Evolutionary conservation across 2,797 vertebrate genomes (phyloP).

Genomic region (Geotrypetes seraphini): DNA sequence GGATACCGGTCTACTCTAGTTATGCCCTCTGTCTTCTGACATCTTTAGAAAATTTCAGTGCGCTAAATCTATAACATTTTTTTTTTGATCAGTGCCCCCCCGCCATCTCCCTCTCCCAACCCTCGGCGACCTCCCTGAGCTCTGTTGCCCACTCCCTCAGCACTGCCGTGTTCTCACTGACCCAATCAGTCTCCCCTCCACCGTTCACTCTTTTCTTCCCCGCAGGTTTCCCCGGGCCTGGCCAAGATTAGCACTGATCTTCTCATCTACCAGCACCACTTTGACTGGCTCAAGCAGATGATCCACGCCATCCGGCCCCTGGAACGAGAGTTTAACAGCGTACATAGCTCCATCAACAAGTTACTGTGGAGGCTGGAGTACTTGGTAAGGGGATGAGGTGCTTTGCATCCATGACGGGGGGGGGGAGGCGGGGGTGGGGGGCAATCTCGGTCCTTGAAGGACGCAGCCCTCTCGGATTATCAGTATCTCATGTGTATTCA

Average conservation of each 20-base stretch:
- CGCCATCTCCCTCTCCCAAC: background rate
- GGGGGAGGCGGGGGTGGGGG: background rate
- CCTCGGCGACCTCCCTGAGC: background rate
- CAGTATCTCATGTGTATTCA: no score
- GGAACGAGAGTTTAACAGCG: conserved; percentile 32
- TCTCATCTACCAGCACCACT: conserved; percentile 18
- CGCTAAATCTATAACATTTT: no score
- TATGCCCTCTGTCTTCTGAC: no score
- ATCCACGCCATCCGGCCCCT: conserved; percentile 23
- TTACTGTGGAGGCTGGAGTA: conserved; percentile 20
- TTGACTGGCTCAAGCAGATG: conserved; percentile 41
- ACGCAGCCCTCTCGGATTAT: no score
- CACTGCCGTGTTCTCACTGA: no score
- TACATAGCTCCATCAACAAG: conserved; percentile 20
- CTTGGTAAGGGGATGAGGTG: no score
- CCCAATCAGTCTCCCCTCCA: no score
- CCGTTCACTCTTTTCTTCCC: no score
- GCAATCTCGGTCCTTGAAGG: no score
- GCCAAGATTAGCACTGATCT: conserved; percentile 16
- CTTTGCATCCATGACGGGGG: no score
- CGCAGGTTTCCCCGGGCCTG: background rate
- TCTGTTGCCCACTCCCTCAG: background rate
- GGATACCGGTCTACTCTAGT: no score
- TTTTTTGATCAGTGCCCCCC: background rate
- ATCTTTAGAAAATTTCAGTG: no score